Evolutionary conservation across 2,113 vertebrate species (phyloP), one percentile per base, ranked within the genome.

Genomic region (Nematolebias whitei): DNA sequence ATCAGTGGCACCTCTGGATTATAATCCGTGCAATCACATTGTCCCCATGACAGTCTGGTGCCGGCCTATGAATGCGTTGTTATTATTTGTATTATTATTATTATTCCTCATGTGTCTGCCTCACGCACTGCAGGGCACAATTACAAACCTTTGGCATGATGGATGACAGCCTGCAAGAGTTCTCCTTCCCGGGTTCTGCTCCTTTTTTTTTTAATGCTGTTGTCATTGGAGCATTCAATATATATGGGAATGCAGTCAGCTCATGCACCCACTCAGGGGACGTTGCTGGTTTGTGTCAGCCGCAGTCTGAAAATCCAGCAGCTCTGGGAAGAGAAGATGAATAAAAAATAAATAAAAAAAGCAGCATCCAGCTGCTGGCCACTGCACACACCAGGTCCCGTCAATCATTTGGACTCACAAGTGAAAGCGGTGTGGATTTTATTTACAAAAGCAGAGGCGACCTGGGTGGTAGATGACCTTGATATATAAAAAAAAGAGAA

Each of bases 381-480:
- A 49, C 76, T 77, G 73, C 74, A 60, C 74, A 60, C 70, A 69
- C 57, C 32, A 16, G 72, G 71, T 79, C 68, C 79, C 75, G 76
- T 85, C 85, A 88, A 68, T 89, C 85, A 88, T 76, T 79, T 80
- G 66, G 83, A 74, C 84, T 20, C 79, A 66, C n/a, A 75, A 81
- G 79, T 82, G 69, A 73, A 79, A 81, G 8, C 72, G n/a, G n/a
- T 14, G 8, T 56, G 69, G 40, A 44, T 80, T 71, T 82, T 84
- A 79, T 78, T 85, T 77, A 84, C 58, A 54, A 35, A 10, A 10
- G 10, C 59, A 48, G 59, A 70, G 57, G 63, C 69, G 11, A 73
- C 67, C 0, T 1, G 39, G 55, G 47, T 67, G 53, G 57, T 56
- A 76, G 61, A 76, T 89, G 89, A 90, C 89, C 89, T 89, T 90